phyloP scores from a whole-genome alignment of 2,113 vertebrate species.

The Lynx canadensis region DNA sequence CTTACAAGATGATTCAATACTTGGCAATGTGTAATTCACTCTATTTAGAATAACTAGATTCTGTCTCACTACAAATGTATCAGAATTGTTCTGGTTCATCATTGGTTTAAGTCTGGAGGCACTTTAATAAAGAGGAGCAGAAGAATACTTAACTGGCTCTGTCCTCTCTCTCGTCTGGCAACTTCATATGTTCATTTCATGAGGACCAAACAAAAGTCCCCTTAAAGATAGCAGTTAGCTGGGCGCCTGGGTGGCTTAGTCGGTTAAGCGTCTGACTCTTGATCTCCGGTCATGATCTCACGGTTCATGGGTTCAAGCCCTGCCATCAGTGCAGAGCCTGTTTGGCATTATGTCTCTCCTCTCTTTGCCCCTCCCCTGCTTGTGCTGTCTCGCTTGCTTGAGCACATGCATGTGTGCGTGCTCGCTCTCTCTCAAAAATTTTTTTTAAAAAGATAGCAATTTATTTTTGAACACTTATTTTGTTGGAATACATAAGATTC shows the following conservation, averaged over 20 bases:
- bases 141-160: not conserved
- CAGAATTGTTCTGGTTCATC: not conserved
- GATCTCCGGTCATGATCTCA: too few relatives aligned
- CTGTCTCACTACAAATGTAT: not conserved
- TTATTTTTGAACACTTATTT: not conserved
- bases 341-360: too few relatives aligned
- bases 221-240: not conserved
- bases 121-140: not conserved
- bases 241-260: too few relatives aligned
- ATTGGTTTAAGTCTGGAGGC: constrained; percentile 4
- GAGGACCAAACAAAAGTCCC: not conserved
- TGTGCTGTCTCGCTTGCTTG: too few relatives aligned
- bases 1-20: not conserved
- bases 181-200: not conserved
- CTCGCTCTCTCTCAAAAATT: too few relatives aligned
- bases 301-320: too few relatives aligned
- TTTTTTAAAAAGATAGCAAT: not conserved
- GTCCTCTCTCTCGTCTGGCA: not conserved
- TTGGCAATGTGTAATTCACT: constrained; percentile 1
- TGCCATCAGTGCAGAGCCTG: too few relatives aligned
- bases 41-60: not conserved
- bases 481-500: not conserved
- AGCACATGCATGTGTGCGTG: too few relatives aligned
- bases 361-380: too few relatives aligned
- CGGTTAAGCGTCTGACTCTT: too few relatives aligned